phyloP scores from a whole-genome alignment of 2,888 invertebrate genomes.

The Neoscelio sp. region DNA sequence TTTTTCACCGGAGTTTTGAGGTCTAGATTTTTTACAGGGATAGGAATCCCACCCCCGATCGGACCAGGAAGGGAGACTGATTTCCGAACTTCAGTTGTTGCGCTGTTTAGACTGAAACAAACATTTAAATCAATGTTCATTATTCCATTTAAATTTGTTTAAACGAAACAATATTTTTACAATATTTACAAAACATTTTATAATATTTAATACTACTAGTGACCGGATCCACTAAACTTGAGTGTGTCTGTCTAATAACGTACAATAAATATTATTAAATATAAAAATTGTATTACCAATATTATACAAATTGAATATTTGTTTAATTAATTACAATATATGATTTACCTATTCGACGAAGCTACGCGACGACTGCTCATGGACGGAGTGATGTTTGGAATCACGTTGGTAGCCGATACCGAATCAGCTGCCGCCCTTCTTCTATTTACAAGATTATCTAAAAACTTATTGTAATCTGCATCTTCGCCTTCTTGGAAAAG shows the following conservation, averaged over 20 bases:
- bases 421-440: conserved; percentile 89
- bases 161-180: too few species aligned
- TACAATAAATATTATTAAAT: too few species aligned
- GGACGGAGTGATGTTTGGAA: conserved; percentile 78
- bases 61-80: conserved; percentile 78
- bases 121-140: too few species aligned
- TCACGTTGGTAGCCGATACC: conserved; percentile 84
- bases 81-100: conserved; percentile 71
- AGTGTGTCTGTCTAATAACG: too few species aligned
- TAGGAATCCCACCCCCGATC: conserved; percentile 81
- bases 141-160: too few species aligned
- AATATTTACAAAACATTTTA: too few species aligned
- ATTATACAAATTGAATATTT: too few species aligned
- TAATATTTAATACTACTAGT: too few species aligned
- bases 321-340: conserved; percentile 24
- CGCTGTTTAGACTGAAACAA: conserved; percentile 40
- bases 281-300: too few species aligned
- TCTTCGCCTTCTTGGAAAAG: conserved; percentile 91
- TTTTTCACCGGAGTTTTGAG: conserved; percentile 74
- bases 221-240: too few species aligned
- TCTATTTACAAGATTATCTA: conserved; percentile 90
- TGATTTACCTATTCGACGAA: conserved; percentile 60
- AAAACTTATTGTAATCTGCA: conserved; percentile 89
- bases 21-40: conserved; percentile 79
- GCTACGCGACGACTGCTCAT: conserved; percentile 76